phyloP scores from a whole-genome alignment of 2,888 invertebrate genomes.

The Hedychridium roseum region DNA sequence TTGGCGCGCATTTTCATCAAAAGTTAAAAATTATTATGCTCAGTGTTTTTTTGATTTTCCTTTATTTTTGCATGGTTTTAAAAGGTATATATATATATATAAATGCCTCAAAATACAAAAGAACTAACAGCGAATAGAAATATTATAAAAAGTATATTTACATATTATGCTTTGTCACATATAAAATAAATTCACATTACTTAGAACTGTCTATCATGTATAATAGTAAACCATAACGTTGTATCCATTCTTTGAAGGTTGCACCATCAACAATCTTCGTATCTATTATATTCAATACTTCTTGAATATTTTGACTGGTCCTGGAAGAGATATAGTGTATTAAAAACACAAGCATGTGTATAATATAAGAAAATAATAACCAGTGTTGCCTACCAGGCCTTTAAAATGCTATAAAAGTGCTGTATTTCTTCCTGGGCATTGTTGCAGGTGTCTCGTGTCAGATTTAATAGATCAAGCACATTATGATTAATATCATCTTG shows the following conservation, averaged over 20 bases:
- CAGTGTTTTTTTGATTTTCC: too few species aligned
- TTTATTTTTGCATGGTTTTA: too few species aligned
- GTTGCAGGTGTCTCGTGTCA: slow-evolving; percentile 30
- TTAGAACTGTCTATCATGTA: slow-evolving; percentile 44
- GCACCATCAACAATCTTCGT: slow-evolving; percentile 46
- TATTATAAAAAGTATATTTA: too few species aligned
- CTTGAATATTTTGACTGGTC: slow-evolving; percentile 49
- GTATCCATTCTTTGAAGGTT: slow-evolving; percentile 51
- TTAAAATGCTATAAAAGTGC: slow-evolving; percentile 41
- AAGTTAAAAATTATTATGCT: too few species aligned
- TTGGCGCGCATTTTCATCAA: too few species aligned
- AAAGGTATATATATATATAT: too few species aligned
- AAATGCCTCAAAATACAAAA: too few species aligned
- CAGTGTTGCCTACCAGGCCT: slow-evolving; percentile 32
- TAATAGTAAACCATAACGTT: slow-evolving; percentile 45
- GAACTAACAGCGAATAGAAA: too few species aligned
- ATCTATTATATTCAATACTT: slow-evolving; percentile 34
- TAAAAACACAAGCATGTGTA: slow-evolving; percentile 1
- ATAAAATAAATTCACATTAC: too few species aligned
- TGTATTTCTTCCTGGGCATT: slow-evolving; percentile 40
- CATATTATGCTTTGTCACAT: too few species aligned
- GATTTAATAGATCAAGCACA: slow-evolving; percentile 41
- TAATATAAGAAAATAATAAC: neutral
- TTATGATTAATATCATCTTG: slow-evolving; percentile 24
- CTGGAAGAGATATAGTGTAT: slow-evolving; percentile 34